phyloP scores from a whole-genome alignment of 2,888 invertebrate species.

The Melieria omissa region DNA sequence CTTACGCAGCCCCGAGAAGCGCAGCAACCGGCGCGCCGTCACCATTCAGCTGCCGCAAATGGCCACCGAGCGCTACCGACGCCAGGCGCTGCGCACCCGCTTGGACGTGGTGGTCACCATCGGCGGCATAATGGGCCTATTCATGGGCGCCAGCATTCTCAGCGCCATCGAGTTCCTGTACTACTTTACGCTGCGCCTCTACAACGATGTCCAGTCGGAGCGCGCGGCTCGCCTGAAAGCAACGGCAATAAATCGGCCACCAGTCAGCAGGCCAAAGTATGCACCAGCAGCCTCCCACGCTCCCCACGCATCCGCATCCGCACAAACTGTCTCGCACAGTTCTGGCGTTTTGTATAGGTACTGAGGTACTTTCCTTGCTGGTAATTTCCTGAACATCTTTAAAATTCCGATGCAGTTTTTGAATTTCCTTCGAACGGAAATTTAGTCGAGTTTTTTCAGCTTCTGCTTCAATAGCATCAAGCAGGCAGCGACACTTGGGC shows the following conservation, averaged over 20 bases:
- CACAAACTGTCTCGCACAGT: not conserved
- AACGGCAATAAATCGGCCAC: no score
- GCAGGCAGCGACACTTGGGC: not conserved
- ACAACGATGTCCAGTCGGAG: conserved; percentile 41
- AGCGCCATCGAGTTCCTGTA: conserved; percentile 72
- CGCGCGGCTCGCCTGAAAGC: no score
- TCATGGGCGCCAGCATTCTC: conserved; percentile 72
- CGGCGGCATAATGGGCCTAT: conserved; percentile 72
- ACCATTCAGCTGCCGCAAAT: conserved; percentile 53
- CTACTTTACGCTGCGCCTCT: conserved; percentile 68
- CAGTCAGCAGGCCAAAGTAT: no score
- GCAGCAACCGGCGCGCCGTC: conserved; percentile 24
- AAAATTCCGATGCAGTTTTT: conserved; percentile 46
- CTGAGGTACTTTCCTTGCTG: not conserved
- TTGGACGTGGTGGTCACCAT: conserved; percentile 70
- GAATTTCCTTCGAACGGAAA: conserved; percentile 64
- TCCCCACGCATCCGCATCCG: no score
- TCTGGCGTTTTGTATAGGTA: not conserved
- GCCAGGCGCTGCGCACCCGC: conserved; percentile 67
- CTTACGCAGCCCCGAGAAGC: conserved; percentile 2
- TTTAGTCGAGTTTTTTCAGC: conserved; percentile 62
- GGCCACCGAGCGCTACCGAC: conserved; percentile 67
- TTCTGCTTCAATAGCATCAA: conserved; percentile 42
- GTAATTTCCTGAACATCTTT: not conserved
- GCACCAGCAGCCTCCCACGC: no score